phyloP scores from a whole-genome alignment of 1,140 invertebrate genomes.

The Augochlora pura region DNA sequence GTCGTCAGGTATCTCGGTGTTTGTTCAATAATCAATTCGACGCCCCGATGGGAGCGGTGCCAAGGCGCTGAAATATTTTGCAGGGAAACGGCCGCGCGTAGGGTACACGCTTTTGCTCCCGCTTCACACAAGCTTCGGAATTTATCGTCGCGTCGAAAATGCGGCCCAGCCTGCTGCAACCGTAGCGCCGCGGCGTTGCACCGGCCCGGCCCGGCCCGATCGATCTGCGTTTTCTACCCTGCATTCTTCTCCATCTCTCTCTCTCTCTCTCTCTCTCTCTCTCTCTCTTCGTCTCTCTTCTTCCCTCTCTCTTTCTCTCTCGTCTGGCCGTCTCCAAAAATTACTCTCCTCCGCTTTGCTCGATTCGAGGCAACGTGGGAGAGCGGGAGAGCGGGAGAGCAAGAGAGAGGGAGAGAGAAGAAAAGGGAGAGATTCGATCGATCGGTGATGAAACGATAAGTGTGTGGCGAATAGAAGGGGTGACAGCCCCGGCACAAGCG shows the following conservation, averaged over 20 bases:
- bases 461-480: too few relatives aligned
- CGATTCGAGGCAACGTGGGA: background rate
- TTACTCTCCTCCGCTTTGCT: background rate
- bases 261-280: too few relatives aligned
- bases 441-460: too few relatives aligned
- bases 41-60: conserved; percentile 58
- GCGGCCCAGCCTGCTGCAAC: conserved; percentile 20
- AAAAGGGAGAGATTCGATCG: too few relatives aligned
- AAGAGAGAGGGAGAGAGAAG: too few relatives aligned
- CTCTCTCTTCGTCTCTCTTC: background rate
- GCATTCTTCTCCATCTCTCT: background rate
- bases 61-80: conserved; percentile 68
- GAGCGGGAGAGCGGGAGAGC: background rate
- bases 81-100: conserved; percentile 34
- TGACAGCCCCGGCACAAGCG: too few relatives aligned
- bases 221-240: conserved; percentile 51
- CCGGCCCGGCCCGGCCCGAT: conserved; percentile 36
- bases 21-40: conserved; percentile 74
- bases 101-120: too few relatives aligned
- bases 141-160: conserved; percentile 59
- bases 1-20: conserved; percentile 58
- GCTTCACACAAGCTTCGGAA: conserved; percentile 27
- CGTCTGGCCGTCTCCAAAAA: conserved; percentile 28
- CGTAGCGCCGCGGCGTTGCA: conserved; percentile 29
- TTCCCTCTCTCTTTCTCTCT: too few relatives aligned